phyloP scores from a whole-genome alignment of 2,113 vertebrate genomes.

The Puffinus mauretanicus region DNA sequence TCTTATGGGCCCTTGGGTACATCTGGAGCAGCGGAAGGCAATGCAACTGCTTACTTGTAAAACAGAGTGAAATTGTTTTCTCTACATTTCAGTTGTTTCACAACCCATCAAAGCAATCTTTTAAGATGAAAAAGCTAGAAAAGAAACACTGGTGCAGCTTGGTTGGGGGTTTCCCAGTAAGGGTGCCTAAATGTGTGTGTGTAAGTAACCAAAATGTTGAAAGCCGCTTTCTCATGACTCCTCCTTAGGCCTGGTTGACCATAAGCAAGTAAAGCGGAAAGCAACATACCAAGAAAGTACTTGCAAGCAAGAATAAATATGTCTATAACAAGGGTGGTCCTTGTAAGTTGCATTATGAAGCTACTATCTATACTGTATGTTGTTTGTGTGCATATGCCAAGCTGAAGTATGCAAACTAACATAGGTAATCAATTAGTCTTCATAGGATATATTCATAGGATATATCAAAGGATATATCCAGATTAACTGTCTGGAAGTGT shows the following conservation, averaged over 20 bases:
- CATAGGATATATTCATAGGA: background rate
- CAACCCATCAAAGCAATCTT: background rate
- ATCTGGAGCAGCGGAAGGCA: background rate
- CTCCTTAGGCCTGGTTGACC: background rate
- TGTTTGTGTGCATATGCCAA: background rate
- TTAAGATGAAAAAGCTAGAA: background rate
- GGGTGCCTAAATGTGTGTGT: background rate
- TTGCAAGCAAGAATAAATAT: background rate
- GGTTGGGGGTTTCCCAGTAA: background rate
- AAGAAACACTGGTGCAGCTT: background rate
- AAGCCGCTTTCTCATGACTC: background rate
- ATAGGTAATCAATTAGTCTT: background rate
- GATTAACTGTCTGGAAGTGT: background rate
- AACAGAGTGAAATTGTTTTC: background rate
- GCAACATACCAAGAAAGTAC: background rate
- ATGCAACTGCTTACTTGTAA: background rate
- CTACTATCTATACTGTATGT: background rate
- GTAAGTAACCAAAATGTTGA: background rate
- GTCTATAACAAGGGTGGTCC: background rate
- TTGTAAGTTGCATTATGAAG: background rate
- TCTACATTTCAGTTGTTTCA: background rate
- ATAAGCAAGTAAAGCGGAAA: background rate
- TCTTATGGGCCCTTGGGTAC: background rate
- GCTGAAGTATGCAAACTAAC: background rate
- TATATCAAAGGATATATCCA: too few species aligned